phyloP scores from a whole-genome alignment of 2,888 invertebrate species.

The Hemaris fuciformis region DNA sequence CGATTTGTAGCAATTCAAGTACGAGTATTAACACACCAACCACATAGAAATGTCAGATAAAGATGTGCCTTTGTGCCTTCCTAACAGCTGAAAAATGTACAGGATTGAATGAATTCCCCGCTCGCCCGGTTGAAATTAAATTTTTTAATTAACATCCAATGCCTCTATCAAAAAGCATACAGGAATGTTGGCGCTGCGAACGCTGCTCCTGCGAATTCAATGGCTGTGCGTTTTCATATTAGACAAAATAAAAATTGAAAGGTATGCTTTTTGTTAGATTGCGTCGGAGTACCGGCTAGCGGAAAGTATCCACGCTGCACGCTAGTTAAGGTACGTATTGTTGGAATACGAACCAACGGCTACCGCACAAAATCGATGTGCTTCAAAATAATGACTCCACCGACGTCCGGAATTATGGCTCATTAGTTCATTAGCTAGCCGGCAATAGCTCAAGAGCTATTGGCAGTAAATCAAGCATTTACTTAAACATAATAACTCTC shows the following conservation, averaged over 20 bases:
- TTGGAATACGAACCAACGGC: background rate
- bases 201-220: slow-evolving; percentile 63
- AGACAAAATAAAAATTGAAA: slow-evolving; percentile 46
- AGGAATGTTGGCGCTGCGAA: slow-evolving; percentile 49
- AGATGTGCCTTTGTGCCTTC: background rate
- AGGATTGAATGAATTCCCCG: background rate
- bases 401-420: background rate
- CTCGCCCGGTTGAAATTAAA: background rate
- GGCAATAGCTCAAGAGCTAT: too few relatives aligned
- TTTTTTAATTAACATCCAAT: slow-evolving; percentile 14
- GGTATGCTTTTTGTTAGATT: slow-evolving; percentile 72
- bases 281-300: slow-evolving; percentile 33
- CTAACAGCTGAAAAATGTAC: background rate
- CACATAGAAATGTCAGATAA: background rate
- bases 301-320: slow-evolving; percentile 10
- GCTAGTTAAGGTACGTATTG: slow-evolving; percentile 34
- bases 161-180: slow-evolving; percentile 65
- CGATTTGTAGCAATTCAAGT: background rate
- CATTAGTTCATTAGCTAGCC: background rate
- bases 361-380: background rate
- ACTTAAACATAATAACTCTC: background rate
- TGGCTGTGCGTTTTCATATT: slow-evolving; percentile 58
- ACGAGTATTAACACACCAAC: background rate
- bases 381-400: background rate
- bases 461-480: too few relatives aligned